phyloP scores from a whole-genome alignment of 2,797 vertebrate species.

The Crocidura indochinensis region DNA sequence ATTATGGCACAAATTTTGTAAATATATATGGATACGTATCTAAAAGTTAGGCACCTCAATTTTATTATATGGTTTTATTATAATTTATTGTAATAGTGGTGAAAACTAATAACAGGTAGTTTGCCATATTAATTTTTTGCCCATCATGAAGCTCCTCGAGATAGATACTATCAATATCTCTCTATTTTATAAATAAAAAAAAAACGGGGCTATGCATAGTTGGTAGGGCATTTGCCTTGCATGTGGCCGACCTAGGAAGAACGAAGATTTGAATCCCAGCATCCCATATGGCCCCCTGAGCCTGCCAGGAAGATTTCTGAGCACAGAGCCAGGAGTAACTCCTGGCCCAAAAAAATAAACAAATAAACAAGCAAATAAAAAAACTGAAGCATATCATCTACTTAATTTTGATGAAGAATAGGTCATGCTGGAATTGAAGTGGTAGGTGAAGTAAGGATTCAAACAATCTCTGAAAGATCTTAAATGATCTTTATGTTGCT shows the following conservation, averaged over 20 bases:
- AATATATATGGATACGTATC: constrained; percentile 22
- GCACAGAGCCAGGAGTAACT: too few relatives aligned
- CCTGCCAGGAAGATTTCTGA: too few relatives aligned
- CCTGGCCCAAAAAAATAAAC: too few relatives aligned
- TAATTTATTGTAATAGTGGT: neutral
- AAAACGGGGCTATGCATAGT: too few relatives aligned
- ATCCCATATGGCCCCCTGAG: too few relatives aligned
- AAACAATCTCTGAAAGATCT: neutral
- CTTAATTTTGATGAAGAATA: constrained; percentile 50
- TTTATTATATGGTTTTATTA: neutral
- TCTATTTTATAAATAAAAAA: neutral
- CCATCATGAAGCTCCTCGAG: neutral
- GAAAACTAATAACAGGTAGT: neutral
- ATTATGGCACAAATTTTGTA: neutral
- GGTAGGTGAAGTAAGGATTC: neutral
- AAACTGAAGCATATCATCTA: constrained; percentile 50
- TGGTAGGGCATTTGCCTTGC: too few relatives aligned
- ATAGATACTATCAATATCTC: neutral
- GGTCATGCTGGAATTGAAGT: neutral
- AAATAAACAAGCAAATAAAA: constrained; percentile 1
- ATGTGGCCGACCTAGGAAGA: too few relatives aligned
- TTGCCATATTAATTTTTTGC: constrained; percentile 31
- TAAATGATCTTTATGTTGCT: too few relatives aligned
- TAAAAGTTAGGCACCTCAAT: neutral
- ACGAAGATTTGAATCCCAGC: too few relatives aligned